These are phyloP conservation scores for Anhinga anhinga DNA, from an alignment of 2,113 vertebrate species.

Conservation along the genomic window DNA sequence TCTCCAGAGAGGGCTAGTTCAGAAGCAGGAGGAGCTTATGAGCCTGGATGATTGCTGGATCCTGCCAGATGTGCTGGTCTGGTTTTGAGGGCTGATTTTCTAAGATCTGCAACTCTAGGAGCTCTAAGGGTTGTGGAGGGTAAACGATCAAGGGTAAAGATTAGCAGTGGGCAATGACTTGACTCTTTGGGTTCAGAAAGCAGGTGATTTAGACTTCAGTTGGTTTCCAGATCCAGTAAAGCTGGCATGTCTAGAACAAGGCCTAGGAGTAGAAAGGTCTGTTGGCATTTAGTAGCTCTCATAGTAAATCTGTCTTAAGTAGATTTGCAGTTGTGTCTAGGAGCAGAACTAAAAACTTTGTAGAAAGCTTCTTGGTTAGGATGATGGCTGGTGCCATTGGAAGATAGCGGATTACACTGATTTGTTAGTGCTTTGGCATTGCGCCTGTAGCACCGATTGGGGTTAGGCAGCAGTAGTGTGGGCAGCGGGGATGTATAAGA, in stretches of 20 bases:
- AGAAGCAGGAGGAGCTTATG: not conserved
- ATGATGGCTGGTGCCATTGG: not conserved
- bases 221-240: not conserved
- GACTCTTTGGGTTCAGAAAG: not conserved
- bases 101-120: not conserved
- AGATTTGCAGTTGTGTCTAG: not conserved
- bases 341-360: not conserved
- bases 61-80: not conserved
- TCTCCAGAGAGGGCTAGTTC: not conserved
- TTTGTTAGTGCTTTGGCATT: not conserved
- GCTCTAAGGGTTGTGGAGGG: not conserved
- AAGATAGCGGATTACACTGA: not conserved
- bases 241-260: not conserved
- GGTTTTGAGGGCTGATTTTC: not conserved
- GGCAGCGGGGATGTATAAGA: not conserved
- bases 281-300: not conserved
- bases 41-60: not conserved
- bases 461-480: not conserved
- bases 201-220: not conserved
- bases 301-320: not conserved
- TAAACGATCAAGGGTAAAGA: not conserved
- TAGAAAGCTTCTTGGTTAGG: not conserved
- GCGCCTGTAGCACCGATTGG: rapidly evolving
- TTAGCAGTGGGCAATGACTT: not conserved
- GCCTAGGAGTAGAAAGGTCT: not conserved